A percentile compares a stretch with the other conserved stretches of the same genome.
Evolutionary conservation across 2,113 vertebrate genomes (phyloP).

Genomic region (Hucho hucho): DNA sequence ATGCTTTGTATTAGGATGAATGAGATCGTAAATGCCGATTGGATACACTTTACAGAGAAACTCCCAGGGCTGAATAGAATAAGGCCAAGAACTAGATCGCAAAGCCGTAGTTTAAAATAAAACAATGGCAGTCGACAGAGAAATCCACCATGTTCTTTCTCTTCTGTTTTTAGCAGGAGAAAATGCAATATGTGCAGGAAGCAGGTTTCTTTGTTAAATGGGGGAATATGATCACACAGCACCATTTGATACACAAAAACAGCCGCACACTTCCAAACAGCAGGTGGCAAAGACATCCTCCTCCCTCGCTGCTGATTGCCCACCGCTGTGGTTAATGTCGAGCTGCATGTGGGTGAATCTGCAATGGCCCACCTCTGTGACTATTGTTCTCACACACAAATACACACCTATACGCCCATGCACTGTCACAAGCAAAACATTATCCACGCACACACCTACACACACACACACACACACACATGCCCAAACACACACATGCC

Average conservation of each 20-base stretch:
- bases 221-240: constrained; percentile 32
- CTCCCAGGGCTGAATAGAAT: constrained; percentile 31
- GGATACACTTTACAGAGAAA: constrained; percentile 23
- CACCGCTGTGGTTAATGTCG: constrained; percentile 62
- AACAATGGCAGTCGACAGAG: constrained; percentile 39
- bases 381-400: neutral
- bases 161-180: neutral
- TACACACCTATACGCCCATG: too few species aligned
- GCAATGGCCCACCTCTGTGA: constrained; percentile 50
- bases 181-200: constrained; percentile 33
- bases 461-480: too few species aligned
- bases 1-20: too few species aligned
- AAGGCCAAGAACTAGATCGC: constrained; percentile 33
- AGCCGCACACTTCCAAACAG: constrained; percentile 31
- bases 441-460: too few species aligned
- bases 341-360: constrained; percentile 56
- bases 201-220: constrained; percentile 46
- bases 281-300: constrained; percentile 44
- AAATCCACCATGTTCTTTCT: constrained; percentile 38
- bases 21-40: constrained; percentile 18
- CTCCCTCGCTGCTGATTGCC: constrained; percentile 52
- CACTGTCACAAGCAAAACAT: too few species aligned
- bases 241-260: constrained; percentile 40
- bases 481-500: too few species aligned
- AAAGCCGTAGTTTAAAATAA: constrained; percentile 25